Evolutionary conservation across 1,140 invertebrate genomes (phyloP).

Genomic region (Elymnias hypermnestra): DNA sequence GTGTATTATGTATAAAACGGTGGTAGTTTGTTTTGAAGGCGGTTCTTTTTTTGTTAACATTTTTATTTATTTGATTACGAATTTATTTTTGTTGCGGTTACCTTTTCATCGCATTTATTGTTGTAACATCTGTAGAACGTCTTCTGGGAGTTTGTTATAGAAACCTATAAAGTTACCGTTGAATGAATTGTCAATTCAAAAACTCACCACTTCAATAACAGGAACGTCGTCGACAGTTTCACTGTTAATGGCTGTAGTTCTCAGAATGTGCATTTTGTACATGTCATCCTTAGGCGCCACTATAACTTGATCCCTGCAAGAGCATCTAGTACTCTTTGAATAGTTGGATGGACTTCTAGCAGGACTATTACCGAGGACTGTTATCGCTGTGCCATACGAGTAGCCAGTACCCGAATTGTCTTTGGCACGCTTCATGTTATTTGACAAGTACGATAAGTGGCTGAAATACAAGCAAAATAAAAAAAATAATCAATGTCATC

Average conservation of each 20-base stretch:
- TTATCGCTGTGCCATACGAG: slow-evolving; percentile 53
- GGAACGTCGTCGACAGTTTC: slow-evolving; percentile 38
- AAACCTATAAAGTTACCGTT: too few relatives aligned
- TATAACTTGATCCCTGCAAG: slow-evolving; percentile 45
- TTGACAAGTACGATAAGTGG: slow-evolving; percentile 42
- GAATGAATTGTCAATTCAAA: background rate
- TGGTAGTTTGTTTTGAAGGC: too few relatives aligned
- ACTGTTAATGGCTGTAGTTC: slow-evolving; percentile 59
- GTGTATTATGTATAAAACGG: too few relatives aligned
- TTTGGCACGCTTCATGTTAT: slow-evolving; percentile 57
- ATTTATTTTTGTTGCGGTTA: too few relatives aligned
- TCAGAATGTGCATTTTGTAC: slow-evolving; percentile 49
- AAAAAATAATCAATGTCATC: too few relatives aligned
- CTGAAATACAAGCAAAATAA: slow-evolving; percentile 32
- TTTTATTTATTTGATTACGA: too few relatives aligned
- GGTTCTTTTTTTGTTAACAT: too few relatives aligned
- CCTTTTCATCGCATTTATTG: too few relatives aligned
- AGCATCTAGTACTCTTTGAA: slow-evolving; percentile 32
- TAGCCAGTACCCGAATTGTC: slow-evolving; percentile 64
- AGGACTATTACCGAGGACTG: slow-evolving; percentile 30
- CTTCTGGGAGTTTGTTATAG: too few relatives aligned
- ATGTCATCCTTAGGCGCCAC: slow-evolving; percentile 38
- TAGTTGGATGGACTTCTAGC: slow-evolving; percentile 27
- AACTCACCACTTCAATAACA: slow-evolving; percentile 45
- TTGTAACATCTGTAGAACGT: too few relatives aligned